Evolutionary conservation across 1,140 invertebrate species (phyloP).

Genomic region (Gonatopus flavifemur): DNA sequence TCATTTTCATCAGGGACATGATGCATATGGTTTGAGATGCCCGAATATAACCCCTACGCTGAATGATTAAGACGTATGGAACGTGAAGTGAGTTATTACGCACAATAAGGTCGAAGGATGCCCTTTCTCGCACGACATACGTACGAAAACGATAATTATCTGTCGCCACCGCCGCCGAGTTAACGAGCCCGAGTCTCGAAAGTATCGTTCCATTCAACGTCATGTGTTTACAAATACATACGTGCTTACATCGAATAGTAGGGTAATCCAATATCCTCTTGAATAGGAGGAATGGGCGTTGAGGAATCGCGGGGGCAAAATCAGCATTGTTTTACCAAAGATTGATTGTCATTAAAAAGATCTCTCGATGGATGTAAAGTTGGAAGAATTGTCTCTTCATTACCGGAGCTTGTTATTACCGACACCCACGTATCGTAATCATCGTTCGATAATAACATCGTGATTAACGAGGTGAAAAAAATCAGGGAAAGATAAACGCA

Average conservation of each 20-base stretch:
- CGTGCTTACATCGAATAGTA: constrained; percentile 10
- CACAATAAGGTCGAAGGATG: too few relatives aligned
- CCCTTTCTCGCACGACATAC: constrained; percentile 19
- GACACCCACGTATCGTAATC: background rate
- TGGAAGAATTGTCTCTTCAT: too few relatives aligned
- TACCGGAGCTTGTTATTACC: background rate
- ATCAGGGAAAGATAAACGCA: too few relatives aligned
- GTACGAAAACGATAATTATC: constrained; percentile 21
- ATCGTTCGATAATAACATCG: too few relatives aligned
- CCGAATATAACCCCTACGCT: too few relatives aligned
- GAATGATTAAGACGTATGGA: too few relatives aligned
- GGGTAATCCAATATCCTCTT: constrained; percentile 16
- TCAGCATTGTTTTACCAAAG: background rate
- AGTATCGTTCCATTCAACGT: too few relatives aligned
- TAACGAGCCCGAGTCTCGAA: constrained; percentile 19
- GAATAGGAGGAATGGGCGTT: constrained; percentile 12
- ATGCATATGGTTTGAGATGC: too few relatives aligned
- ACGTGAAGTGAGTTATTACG: constrained; percentile 2
- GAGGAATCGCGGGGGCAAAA: constrained; percentile 12
- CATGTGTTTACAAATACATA: too few relatives aligned
- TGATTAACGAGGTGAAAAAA: too few relatives aligned
- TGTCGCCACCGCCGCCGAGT: constrained; percentile 18
- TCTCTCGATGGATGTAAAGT: background rate
- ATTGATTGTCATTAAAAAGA: background rate
- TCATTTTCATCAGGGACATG: too few relatives aligned